Conservation (phyloP, 1,140 invertebrate genomes). For the Cryptotermes secundus region DNA sequence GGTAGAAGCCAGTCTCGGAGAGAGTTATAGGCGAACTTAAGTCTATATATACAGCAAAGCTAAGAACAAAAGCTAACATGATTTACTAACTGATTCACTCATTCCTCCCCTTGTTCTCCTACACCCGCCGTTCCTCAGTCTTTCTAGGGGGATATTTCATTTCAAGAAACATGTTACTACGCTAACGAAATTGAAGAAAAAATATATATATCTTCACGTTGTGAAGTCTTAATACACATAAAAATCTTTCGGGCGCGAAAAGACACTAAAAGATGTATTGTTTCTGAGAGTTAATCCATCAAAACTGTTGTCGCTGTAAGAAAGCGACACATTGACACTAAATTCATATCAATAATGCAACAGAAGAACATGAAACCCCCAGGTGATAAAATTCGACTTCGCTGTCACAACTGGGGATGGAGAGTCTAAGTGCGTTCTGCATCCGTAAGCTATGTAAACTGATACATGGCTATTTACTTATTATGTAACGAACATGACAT, state of each 20-base stretch:
- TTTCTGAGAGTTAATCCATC: conserved; percentile 1
- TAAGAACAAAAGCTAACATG: conserved; percentile 17
- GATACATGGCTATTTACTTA: too few species aligned
- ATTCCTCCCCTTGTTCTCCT: neutral
- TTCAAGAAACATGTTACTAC: conserved; percentile 1
- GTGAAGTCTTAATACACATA: neutral
- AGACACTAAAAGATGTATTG: conserved; percentile 1
- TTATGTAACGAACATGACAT: too few species aligned
- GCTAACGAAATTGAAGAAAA: conserved; percentile 2
- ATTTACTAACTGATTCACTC: conserved; percentile 19
- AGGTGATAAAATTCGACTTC: neutral
- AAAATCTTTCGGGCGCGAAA: neutral
- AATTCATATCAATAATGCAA: neutral
- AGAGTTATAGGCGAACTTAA: conserved; percentile 6
- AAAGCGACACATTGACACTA: neutral
- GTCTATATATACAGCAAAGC: conserved; percentile 2
- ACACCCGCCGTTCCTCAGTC: neutral
- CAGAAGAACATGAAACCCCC: neutral
- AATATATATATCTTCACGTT: neutral
- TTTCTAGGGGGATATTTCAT: neutral
- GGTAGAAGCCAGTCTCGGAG: neutral
- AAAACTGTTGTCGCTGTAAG: neutral
- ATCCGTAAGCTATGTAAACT: too few species aligned
- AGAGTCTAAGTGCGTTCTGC: too few species aligned
- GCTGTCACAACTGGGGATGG: neutral